Evolutionary conservation across 2,113 vertebrate genomes (phyloP), one percentile per base, ranked within the genome.

Genomic region (Puffinus mauretanicus): DNA sequence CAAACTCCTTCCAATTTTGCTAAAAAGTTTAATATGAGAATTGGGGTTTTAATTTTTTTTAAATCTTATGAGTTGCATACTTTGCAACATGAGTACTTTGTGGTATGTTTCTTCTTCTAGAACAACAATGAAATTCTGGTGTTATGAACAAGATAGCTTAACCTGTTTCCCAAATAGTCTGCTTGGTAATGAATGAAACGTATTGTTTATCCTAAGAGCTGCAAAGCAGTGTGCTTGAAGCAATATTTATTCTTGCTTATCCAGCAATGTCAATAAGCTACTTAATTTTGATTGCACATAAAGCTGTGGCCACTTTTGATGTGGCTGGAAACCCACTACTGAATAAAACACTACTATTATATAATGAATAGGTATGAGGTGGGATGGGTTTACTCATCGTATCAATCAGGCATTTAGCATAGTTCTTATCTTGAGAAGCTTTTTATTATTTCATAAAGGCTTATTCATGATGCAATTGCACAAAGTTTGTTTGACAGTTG

Each of bases 231-330:
- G 36, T 91, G 69, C 82, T 94, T 85, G 79, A 82, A 96, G 93
- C 88, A 94, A 36, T 86, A 80, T 91, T 96, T 94, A 72, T 90
- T 94, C 82, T 77, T 86, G 36, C n/a, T 93, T 90, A 76, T 69
- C 52, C 40, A 60, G 60, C 46, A 72, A 20, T 91, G 57, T 65
- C 77, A 79, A 27, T 93, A 95, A 90, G 73, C 86, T 96, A 25
- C 73, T 93, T 94, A 57, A 91, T 78, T 96, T 71, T 90, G 69
- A 64, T 93, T 93, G 83, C 65, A 64, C 58, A 10, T 75, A 38
- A 76, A 80, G 54, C 57, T 89, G 70, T 58, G 62, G 70, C 64
- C 51, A 16, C 86, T 87, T 85, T 36, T 83, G 81, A 32, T 91
- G 81, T 81, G 85, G 85, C 81, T 94, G 73, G 40, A 75, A 95